These are phyloP conservation scores for Xylocopa sonorina DNA, from an alignment of 1,140 invertebrate species.

Conservation along the genomic window DNA sequence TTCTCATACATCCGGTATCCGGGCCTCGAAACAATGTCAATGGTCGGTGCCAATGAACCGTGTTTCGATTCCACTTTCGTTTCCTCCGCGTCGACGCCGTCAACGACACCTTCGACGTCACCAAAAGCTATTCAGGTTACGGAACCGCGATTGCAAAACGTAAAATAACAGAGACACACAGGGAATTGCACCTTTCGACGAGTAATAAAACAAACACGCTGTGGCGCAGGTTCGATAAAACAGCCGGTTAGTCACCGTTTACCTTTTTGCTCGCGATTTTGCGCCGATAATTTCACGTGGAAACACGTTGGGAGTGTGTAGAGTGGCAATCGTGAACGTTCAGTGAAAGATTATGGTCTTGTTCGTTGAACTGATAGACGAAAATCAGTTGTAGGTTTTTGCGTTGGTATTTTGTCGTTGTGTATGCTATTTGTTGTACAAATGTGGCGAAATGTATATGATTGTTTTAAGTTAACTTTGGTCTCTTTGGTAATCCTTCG, in stretches of 20 bases:
- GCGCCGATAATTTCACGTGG: too few species aligned
- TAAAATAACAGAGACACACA: slow-evolving; percentile 9
- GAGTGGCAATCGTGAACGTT: too few species aligned
- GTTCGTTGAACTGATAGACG: too few species aligned
- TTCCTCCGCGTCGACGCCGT: slow-evolving; percentile 21
- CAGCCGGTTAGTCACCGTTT: not conserved
- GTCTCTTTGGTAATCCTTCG: too few species aligned
- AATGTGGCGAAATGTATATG: not conserved
- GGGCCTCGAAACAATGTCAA: slow-evolving; percentile 61
- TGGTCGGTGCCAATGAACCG: slow-evolving; percentile 68
- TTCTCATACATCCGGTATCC: slow-evolving; percentile 69
- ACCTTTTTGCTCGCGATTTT: not conserved
- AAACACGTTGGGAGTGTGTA: not conserved
- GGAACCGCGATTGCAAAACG: slow-evolving; percentile 4
- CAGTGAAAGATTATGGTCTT: too few species aligned
- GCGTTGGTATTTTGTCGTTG: too few species aligned
- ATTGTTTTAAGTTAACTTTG: too few species aligned
- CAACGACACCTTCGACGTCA: slow-evolving; percentile 19
- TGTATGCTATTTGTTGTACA: too few species aligned
- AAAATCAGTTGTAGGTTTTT: too few species aligned
- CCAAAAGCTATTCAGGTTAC: slow-evolving; percentile 31
- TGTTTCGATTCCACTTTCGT: slow-evolving; percentile 58
- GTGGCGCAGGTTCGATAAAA: not conserved
- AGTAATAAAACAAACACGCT: not conserved
- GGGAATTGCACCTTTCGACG: not conserved